phyloP scores from a whole-genome alignment of 2,888 invertebrate genomes.

The Ochropacha duplaris region DNA sequence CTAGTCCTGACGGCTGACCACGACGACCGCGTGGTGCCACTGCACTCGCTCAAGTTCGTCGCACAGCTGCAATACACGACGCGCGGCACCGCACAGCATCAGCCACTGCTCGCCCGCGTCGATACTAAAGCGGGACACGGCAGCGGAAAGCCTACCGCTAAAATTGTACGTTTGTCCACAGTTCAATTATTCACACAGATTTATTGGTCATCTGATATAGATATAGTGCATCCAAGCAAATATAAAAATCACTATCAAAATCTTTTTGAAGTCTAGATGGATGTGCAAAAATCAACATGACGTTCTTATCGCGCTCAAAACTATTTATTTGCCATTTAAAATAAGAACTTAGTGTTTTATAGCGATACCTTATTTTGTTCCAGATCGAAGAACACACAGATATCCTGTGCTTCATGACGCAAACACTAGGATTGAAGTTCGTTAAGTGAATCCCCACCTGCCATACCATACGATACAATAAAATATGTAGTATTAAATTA shows the following conservation, averaged over 20 bases:
- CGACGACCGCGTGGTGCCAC: constrained; percentile 98
- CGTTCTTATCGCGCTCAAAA: too few relatives aligned
- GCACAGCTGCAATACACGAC: constrained; percentile 93
- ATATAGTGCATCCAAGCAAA: too few relatives aligned
- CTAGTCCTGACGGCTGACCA: constrained; percentile 98
- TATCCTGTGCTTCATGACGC: constrained; percentile 92
- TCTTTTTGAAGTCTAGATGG: too few relatives aligned
- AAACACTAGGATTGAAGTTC: constrained; percentile 87
- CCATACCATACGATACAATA: constrained; percentile 31
- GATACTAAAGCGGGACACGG: constrained; percentile 99
- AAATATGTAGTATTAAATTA: constrained; percentile 42
- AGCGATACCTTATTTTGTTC: constrained; percentile 42
- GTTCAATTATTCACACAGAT: too few relatives aligned
- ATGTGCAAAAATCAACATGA: too few relatives aligned
- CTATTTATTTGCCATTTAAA: too few relatives aligned
- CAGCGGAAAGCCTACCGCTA: constrained; percentile 97
- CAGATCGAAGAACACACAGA: constrained; percentile 97
- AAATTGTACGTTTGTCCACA: constrained; percentile 85
- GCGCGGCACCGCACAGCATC: constrained; percentile 84
- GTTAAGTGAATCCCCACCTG: constrained; percentile 45
- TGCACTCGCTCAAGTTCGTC: constrained; percentile 97
- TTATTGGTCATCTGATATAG: too few relatives aligned
- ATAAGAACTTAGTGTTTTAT: not conserved
- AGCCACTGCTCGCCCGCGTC: constrained; percentile 94
- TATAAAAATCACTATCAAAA: too few relatives aligned